Evolutionary conservation across 2,888 invertebrate genomes (phyloP).

Genomic region (Acanthococcus lagerstroemiae): DNA sequence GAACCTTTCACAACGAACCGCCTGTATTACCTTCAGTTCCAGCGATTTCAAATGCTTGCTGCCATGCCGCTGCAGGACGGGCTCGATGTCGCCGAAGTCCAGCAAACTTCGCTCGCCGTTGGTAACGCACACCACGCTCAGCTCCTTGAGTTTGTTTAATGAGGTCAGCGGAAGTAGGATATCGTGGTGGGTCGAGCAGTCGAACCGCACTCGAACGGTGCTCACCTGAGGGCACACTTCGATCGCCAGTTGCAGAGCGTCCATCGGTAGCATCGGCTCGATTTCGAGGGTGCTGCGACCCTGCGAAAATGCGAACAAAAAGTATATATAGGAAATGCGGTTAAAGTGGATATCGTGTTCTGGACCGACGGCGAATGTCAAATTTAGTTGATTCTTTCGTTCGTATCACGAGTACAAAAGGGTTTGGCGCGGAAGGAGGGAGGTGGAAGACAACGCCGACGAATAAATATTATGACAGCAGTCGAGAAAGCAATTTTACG

Average conservation of each 20-base stretch:
- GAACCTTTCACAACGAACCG: too few relatives aligned
- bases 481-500: too few relatives aligned
- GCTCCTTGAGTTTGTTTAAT: conserved; percentile 35
- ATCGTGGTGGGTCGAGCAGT: conserved; percentile 39
- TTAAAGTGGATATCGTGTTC: conserved; percentile 1
- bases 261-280: conserved; percentile 37
- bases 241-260: conserved; percentile 38
- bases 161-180: conserved; percentile 36
- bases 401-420: too few relatives aligned
- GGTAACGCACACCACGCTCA: conserved; percentile 39
- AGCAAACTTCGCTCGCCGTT: conserved; percentile 38
- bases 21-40: conserved; percentile 36
- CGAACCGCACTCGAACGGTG: conserved; percentile 35
- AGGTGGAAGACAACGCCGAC: too few relatives aligned
- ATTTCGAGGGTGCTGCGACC: conserved; percentile 38
- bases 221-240: conserved; percentile 38
- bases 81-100: conserved; percentile 39
- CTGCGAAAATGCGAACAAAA: too few relatives aligned
- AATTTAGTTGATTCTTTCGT: neutral
- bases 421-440: too few relatives aligned
- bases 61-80: conserved; percentile 37
- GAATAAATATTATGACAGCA: too few relatives aligned
- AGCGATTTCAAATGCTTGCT: conserved; percentile 33
- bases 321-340: too few relatives aligned
- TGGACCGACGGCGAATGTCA: neutral